Evolutionary conservation across 2,113 vertebrate species (phyloP).

Genomic region (Petrocephalus zakoni): DNA sequence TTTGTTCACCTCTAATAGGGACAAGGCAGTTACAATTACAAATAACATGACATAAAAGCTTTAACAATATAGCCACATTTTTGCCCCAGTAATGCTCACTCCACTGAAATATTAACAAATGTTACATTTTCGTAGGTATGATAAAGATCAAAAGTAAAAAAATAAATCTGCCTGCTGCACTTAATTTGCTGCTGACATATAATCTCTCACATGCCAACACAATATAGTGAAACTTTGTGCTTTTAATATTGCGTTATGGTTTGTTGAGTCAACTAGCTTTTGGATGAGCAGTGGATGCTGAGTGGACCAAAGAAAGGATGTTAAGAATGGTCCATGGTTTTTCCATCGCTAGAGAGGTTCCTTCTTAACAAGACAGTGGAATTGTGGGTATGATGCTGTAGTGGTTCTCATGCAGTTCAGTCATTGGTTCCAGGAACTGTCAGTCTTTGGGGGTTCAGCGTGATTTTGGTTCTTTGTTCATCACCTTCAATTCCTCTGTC

Average conservation of each 20-base stretch:
- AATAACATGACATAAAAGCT: not conserved
- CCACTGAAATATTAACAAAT: conserved; percentile 55
- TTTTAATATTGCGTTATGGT: not conserved
- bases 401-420: not conserved
- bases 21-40: not conserved
- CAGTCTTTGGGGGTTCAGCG: not conserved
- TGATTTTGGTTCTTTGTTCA: conserved; percentile 37
- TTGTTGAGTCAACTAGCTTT: not conserved
- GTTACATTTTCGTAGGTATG: conserved; percentile 52
- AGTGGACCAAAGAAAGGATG: conserved; percentile 2
- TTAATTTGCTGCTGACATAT: conserved; percentile 41
- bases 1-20: not conserved
- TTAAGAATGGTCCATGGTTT: not conserved
- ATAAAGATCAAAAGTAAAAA: conserved; percentile 49
- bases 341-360: not conserved
- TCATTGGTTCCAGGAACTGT: not conserved
- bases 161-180: conserved; percentile 57
- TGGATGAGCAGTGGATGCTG: not conserved
- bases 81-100: conserved; percentile 36
- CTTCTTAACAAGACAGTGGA: not conserved
- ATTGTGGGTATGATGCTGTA: not conserved
- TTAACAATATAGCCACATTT: conserved; percentile 25
- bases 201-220: conserved; percentile 37
- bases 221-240: conserved; percentile 24
- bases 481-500: conserved; percentile 39